A percentile compares a stretch with the other conserved stretches of the same genome.
phyloP scores from a whole-genome alignment of 2,113 vertebrate genomes.

The Balaenoptera acutorostrata region DNA sequence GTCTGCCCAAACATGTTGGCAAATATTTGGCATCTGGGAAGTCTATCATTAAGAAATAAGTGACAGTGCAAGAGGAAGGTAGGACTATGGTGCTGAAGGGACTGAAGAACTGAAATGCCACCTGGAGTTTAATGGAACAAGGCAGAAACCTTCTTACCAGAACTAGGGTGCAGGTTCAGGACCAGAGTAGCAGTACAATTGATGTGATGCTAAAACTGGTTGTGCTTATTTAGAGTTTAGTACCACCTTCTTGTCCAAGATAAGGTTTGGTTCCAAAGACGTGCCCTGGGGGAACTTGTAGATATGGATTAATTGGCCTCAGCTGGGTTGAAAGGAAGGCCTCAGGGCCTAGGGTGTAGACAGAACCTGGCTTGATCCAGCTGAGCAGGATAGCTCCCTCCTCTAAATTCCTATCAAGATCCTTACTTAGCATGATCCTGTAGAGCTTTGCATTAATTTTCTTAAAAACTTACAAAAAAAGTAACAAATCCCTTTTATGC shows the following conservation, averaged over 20 bases:
- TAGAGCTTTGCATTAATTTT: neutral
- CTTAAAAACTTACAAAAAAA: neutral
- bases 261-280: neutral
- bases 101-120: neutral
- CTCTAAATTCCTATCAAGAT: neutral
- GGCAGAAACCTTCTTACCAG: neutral
- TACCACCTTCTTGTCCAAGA: neutral
- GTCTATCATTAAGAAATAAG: neutral
- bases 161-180: neutral
- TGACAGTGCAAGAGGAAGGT: neutral
- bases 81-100: neutral
- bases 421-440: accelerated
- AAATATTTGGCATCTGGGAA: neutral
- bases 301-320: neutral
- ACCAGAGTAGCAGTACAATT: accelerated
- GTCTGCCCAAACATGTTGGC: neutral
- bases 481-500: neutral
- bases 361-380: neutral
- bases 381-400: accelerated
- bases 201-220: neutral
- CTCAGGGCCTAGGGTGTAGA: neutral
- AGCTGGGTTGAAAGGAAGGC: neutral
- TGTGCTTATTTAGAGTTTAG: neutral
- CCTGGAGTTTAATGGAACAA: neutral
- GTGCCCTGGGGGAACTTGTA: neutral